These are phyloP conservation scores for Poeciliopsis turrubarensis DNA, from an alignment of 2,113 vertebrate genomes.

Conservation along the genomic window DNA sequence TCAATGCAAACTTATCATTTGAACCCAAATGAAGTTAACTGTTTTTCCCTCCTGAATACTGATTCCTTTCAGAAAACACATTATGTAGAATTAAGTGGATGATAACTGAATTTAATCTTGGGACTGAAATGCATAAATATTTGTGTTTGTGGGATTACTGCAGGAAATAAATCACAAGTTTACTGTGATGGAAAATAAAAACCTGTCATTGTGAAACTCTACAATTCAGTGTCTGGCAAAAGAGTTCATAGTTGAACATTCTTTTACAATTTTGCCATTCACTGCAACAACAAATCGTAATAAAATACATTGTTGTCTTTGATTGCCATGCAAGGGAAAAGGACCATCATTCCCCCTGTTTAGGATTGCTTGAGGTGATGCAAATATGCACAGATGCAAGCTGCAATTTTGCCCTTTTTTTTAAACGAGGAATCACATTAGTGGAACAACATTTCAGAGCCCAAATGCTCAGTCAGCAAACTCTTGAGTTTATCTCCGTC, in stretches of 20 bases:
- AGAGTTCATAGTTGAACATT: no score
- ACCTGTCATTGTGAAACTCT: no score
- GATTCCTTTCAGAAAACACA: background rate
- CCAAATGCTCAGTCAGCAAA: constrained; percentile 5
- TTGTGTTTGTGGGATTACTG: background rate
- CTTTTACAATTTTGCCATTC: no score
- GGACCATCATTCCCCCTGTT: background rate
- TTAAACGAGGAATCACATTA: background rate
- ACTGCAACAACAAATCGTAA: background rate
- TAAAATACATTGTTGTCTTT: background rate
- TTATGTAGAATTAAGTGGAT: background rate
- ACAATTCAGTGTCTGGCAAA: no score
- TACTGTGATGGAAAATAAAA: no score
- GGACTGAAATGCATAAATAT: background rate
- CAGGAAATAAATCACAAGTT: no score
- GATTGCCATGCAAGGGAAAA: background rate
- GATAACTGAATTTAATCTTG: background rate
- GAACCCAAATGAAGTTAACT: background rate
- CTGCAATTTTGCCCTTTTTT: background rate
- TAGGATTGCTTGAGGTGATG: background rate
- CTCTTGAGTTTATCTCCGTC: constrained; percentile 22
- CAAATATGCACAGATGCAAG: background rate
- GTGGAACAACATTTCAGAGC: constrained; percentile 9
- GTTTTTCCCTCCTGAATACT: background rate
- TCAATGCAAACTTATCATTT: background rate